Base-by-base conservation (phyloP, 2,797 vertebrate species). In the Tympanoctomys barrerae region DNA sequence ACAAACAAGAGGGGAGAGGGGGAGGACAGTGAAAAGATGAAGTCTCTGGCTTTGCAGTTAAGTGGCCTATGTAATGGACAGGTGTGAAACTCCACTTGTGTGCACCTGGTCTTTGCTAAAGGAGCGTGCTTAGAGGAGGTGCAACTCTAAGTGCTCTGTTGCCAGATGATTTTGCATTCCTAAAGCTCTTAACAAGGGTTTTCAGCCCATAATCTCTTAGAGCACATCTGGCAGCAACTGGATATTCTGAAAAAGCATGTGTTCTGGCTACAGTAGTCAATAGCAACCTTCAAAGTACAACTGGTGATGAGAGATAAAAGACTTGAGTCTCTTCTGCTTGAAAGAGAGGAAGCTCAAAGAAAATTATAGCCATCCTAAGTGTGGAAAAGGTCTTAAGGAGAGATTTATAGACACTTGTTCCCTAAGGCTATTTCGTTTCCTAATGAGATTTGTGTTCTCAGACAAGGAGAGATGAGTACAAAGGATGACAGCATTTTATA, bases 241-340 rank as follows among this genome's bases (percentile, higher is more conserved):
- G 54, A 66, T 77, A 94, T 97, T 93, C 96, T 91, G 21, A 95
- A 96, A 92, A 68, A 94, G 95, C 80, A 89, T 57, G 57, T 95
- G 92, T 94, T 94, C 90, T 91, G 71, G 73, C 94, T 90, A 87
- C 79, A 92, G 0, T 87, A 95, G 91, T 95, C 87, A 91, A 94
- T 96, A 96, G 90, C 94, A 97, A 87, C 82, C 95, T 96, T 97
- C 91, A 94, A 94, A 97, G 95, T 96, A 94, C 79, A 85, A 94
- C 86, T 92, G 93, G 92, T 89, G 77, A 89, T 84, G 86, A 97
- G 97, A 98, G 97, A 97, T 96, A 96, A 97, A 97, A 97, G 96
- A 96, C 91, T 95, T 66, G 59, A 96, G 59, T 28, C 96, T 97
- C 94, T 79, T 95, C 81, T 97, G 82, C 92, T 96, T 97, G 78